These are phyloP conservation scores for Microtus oregoni DNA, from an alignment of 2,113 vertebrate species.

Conservation along the genomic window DNA sequence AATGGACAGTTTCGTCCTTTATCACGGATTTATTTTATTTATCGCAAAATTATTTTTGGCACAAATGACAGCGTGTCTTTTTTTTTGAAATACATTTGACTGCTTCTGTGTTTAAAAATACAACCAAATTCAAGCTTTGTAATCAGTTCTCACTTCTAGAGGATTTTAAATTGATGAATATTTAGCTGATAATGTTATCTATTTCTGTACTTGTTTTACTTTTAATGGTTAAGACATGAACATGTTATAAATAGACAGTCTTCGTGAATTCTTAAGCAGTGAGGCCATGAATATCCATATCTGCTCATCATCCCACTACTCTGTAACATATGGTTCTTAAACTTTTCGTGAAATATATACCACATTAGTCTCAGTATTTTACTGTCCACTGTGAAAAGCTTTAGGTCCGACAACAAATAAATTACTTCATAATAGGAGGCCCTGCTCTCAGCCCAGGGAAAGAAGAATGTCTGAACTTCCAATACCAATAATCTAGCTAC, in stretches of 20 bases:
- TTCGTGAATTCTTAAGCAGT: constrained; percentile 12
- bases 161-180: constrained; percentile 10
- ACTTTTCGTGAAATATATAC: background rate
- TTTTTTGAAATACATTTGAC: background rate
- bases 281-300: background rate
- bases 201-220: constrained; percentile 2
- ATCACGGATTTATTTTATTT: background rate
- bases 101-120: background rate
- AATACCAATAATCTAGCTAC: background rate
- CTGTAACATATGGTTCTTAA: background rate
- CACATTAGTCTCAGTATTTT: background rate
- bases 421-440: background rate
- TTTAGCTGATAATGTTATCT: background rate
- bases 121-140: background rate
- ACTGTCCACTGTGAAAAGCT: background rate
- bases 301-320: constrained; percentile 25
- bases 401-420: background rate
- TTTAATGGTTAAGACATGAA: constrained; percentile 12
- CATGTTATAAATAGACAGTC: background rate
- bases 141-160: background rate
- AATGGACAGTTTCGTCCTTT: too few relatives aligned
- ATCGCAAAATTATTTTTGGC: background rate
- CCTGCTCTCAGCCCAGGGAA: background rate
- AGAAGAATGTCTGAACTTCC: background rate
- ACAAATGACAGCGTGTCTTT: background rate